These are phyloP conservation scores for Zophobas morio DNA, from an alignment of 1,140 invertebrate species.

Conservation along the genomic window DNA sequence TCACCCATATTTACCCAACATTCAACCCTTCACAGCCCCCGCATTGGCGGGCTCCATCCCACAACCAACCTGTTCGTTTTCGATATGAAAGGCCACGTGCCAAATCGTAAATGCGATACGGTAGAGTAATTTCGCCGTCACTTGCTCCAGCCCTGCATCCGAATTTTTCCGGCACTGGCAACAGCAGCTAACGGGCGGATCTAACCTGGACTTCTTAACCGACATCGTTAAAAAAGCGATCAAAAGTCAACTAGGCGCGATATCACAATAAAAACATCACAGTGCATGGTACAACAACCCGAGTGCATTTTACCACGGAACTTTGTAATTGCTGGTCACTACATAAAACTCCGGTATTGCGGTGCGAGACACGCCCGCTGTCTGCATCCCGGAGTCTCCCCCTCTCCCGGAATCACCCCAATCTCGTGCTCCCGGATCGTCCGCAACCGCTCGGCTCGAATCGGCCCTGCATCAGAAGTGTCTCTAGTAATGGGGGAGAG, in stretches of 20 bases:
- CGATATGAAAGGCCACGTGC: conserved; percentile 75
- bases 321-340: conserved; percentile 26
- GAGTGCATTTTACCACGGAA: background rate
- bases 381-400: conserved; percentile 59
- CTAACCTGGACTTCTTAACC: conserved; percentile 52
- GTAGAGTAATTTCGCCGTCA: conserved; percentile 71
- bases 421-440: conserved; percentile 50
- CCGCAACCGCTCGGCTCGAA: conserved; percentile 43
- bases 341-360: conserved; percentile 51
- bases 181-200: conserved; percentile 45
- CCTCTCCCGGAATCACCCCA: conserved; percentile 45
- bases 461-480: conserved; percentile 8
- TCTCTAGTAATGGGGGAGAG: background rate
- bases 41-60: background rate
- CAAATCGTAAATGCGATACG: conserved; percentile 75
- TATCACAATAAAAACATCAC: conserved; percentile 25
- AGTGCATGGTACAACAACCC: background rate
- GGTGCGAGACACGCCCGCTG: conserved; percentile 60
- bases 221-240: conserved; percentile 51
- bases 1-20: too few species aligned
- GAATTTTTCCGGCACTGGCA: conserved; percentile 44
- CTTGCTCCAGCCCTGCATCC: conserved; percentile 50
- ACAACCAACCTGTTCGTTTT: conserved; percentile 65
- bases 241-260: background rate
- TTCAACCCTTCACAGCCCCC: background rate